Evolutionary conservation across 2,797 vertebrate species (phyloP), one percentile per base, ranked within the genome.

Genomic region (Emys orbicularis): DNA sequence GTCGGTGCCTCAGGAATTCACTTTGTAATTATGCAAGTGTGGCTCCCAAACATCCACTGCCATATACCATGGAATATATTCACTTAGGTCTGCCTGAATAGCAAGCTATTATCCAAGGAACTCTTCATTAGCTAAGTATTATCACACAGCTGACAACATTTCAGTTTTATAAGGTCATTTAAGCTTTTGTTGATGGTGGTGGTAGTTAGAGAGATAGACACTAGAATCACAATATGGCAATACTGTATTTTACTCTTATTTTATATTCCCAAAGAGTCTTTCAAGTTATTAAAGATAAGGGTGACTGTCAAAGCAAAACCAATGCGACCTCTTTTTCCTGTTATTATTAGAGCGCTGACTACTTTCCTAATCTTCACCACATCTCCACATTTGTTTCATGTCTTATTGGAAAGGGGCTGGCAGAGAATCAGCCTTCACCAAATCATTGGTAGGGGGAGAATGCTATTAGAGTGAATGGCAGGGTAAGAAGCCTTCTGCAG

Each of bases 11-110:
- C 23, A 47, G 27, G 74, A 47, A 47, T 29, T 47, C 74, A 76
- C 74, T 44, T 76, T 47, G 44, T 29, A 76, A 76, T 29, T 76
- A 47, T 81, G 25, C 53, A 37, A 12, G 23, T 81, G 34, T 77
- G 61, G 41, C 53, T 11, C 81, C 29, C 54, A 52, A 25, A 44
- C 76, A 84, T 37, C n/a, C 11, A 56, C 29, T 65, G 6, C 29
- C 0, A 0, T 49, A 7, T 34, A 3, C 15, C 41, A 21, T 0
- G 1, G 44, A 10, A 47, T 12, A 25, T 77, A 81, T 3, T 41
- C 12, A 37, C 7, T 65, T 53, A 50, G 21, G 27, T 37, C 47
- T 88, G 25, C 37, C 9, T 10, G 76, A 49, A 81, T 27, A 52
- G 49, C 37, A 56, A 81, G 31, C 12, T 25, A n/a, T 61, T 61